phyloP scores from a whole-genome alignment of 1,140 invertebrate species.

The Doryteuthis pealeii region DNA sequence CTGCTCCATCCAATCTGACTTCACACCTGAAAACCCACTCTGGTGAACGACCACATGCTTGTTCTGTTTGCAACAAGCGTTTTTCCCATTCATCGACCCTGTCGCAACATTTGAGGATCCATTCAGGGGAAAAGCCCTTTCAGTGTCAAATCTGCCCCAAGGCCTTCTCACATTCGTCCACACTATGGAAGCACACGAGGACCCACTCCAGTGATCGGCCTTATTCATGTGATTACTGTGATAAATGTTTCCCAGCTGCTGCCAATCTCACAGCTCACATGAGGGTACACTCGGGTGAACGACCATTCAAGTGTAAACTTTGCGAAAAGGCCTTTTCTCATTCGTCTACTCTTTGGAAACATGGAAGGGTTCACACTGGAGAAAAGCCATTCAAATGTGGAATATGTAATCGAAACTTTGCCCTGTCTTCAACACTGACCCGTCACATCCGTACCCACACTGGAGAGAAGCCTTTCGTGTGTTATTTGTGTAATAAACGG shows the following conservation, averaged over 20 bases:
- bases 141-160: background rate
- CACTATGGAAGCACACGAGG: background rate
- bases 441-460: conserved; percentile 44
- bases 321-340: conserved; percentile 63
- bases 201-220: background rate
- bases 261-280: background rate
- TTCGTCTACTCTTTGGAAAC: conserved; percentile 60
- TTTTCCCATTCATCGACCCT: background rate
- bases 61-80: background rate
- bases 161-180: background rate
- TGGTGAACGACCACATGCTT: background rate
- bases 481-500: conserved; percentile 72
- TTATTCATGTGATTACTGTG: conserved; percentile 2
- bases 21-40: conserved; percentile 9
- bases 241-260: background rate
- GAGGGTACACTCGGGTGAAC: background rate
- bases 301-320: conserved; percentile 19
- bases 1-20: background rate
- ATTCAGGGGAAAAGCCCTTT: background rate
- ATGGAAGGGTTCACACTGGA: conserved; percentile 18
- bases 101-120: background rate
- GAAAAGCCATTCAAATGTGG: conserved; percentile 26
- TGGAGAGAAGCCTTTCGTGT: conserved; percentile 91
- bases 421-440: conserved; percentile 13
- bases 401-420: conserved; percentile 22